These are phyloP conservation scores for Callospermophilus lateralis DNA, from an alignment of 2,113 vertebrate species.

Conservation along the genomic window DNA sequence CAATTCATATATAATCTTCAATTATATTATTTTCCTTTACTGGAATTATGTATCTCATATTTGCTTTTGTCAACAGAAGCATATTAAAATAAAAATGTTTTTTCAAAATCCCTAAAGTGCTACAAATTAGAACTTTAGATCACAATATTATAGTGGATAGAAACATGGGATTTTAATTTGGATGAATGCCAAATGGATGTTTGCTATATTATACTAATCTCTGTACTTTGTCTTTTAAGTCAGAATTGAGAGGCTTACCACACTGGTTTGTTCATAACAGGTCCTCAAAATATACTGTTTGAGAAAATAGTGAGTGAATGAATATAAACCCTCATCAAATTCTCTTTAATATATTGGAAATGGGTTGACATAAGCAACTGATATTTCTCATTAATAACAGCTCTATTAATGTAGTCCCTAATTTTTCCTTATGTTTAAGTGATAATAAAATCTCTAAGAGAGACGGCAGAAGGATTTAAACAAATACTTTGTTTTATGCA, in stretches of 20 bases:
- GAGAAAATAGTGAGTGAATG: neutral
- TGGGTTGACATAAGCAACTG: neutral
- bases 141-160: neutral
- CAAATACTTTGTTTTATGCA: neutral
- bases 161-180: neutral
- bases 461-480: neutral
- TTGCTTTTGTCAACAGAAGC: neutral
- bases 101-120: neutral
- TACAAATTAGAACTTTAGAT: slow-evolving; percentile 45
- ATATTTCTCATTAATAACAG: neutral
- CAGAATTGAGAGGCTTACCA: slow-evolving; percentile 1
- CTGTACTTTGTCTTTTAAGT: neutral
- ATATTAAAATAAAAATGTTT: slow-evolving; percentile 35
- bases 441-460: neutral
- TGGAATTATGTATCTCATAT: neutral
- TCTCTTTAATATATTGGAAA: neutral
- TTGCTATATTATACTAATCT: neutral
- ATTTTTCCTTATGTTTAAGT: neutral
- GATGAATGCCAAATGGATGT: neutral
- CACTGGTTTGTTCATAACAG: neutral
- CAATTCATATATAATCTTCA: neutral
- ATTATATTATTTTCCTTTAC: neutral
- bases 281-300: neutral
- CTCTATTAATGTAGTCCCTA: neutral
- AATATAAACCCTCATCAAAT: slow-evolving; percentile 6